Base-by-base conservation (phyloP, 1,140 invertebrate species). In the Helicoverpa zea region DNA sequence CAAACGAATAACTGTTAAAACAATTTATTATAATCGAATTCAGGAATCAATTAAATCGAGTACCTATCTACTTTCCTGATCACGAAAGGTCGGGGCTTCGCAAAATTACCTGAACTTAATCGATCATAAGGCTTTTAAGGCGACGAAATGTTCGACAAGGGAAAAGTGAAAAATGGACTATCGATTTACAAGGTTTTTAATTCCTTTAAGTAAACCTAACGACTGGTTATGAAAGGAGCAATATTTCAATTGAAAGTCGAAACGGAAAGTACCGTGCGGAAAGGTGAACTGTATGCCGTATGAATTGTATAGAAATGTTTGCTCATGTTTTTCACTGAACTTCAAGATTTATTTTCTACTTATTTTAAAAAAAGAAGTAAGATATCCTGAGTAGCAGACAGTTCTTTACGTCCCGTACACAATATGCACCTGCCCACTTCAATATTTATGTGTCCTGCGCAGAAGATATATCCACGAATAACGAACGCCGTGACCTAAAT, bases 81-180 rank as follows among this genome's bases (percentile, higher is more conserved):
- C 49, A 30, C 68, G 47, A 54, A 29, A 51, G 68, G 12, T 54
- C 49, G 68, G 52, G 16, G 49, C 64, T 49, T 68, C 49, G 49
- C 2, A 5, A 72, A 72, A 72, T 72, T 72, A 54, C 68, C 47
- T 43, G 14, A 72, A 72, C 18, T 72, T 72, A 54, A 72, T 72
- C 68, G 49, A 72, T 72, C 49, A 72, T 54, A 30, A 23, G 18
- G 52, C 68, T 51, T 54, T 52, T 11, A 54, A n/a, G 14, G 30
- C 68, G n/a, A 72, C 29, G 66, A 52, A 70, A 70, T 52, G 49
- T 70, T 49, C 52, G 18, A 29, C 18, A 14, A 54, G 68, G 64
- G 16, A 49, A 68, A 68, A 68, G 43, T 68, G 64, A 49, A 68
- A 49, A 68, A 49, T 68, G 18, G n/a, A 18, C 10, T 16, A 11